Base-by-base conservation (phyloP, 2,888 invertebrate genomes). In the Agrochola lychnidis region DNA sequence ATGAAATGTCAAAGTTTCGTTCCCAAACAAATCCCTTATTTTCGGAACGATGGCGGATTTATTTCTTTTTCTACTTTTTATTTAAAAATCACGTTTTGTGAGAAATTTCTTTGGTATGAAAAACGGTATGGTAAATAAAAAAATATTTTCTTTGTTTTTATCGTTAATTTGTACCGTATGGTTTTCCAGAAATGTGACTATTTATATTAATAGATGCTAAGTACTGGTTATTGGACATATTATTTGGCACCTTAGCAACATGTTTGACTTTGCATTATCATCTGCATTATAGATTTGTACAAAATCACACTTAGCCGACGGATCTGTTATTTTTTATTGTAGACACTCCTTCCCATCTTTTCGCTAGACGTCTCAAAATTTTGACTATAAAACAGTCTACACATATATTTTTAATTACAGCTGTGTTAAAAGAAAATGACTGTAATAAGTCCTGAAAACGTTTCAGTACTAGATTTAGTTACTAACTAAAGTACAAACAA, bases 1-100 rank as follows among this genome's bases (percentile, higher is more conserved):
- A 64, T 79, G 76, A 72, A 79, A 85, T 76, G 68, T 69, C 63
- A 69, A 87, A 88, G 78, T 87, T 88, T 85, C 70, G 76, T 76
- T 82, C 73, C 63, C 48, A 70, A 78, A 74, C 63, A 70, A 74
- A 79, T 66, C 68, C 76, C 22, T 82, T 73, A 75, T 78, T 79
- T 82, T 78, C 12, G 14, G 45, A n/a, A 64, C 30, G 22, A 76
- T 42, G 53, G 6, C 4, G 25, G 6, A 59, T 36, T 22, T 68
- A 42, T 68, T 64, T 64, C 42, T 53, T 66, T 59, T 68, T 69
- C 25, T 30, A 25, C 19, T 7, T 77, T 86, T 62, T 64, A 53
- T 61, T 76, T n/a, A 22, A 64, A 72, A 62, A 80, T 51, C 53
- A 71, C 68, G 63, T 79, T 72, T 70, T 48, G 0, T 1, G 10